Evolutionary conservation across 2,797 vertebrate species (phyloP).

Genomic region (Siniperca scherzeri): DNA sequence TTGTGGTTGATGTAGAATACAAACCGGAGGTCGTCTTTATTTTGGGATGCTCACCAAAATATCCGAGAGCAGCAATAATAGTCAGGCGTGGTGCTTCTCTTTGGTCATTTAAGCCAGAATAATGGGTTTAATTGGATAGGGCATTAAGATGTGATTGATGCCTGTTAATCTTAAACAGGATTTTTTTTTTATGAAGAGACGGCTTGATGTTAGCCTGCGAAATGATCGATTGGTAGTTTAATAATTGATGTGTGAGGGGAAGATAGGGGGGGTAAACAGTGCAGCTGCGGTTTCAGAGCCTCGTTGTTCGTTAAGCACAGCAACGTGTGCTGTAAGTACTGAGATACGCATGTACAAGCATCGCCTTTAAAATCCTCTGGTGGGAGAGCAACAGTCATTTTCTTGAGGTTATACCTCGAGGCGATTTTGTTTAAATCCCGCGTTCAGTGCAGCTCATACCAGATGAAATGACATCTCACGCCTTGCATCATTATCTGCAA

Average conservation of each 20-base stretch:
- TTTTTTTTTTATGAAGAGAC: conserved; percentile 73
- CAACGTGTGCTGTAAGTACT: conserved; percentile 77
- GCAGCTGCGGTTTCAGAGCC: conserved; percentile 82
- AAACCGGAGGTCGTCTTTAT: conserved; percentile 24
- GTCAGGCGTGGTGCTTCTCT: conserved; percentile 23
- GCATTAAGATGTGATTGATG: conserved; percentile 76
- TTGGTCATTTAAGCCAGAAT: conserved; percentile 45
- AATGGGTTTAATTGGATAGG: conserved; percentile 63
- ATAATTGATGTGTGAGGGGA: conserved; percentile 87
- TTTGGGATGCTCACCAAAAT: conserved; percentile 30
- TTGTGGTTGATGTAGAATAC: neutral
- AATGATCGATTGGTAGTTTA: conserved; percentile 87
- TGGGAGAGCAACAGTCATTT: conserved; percentile 79
- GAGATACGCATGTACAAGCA: conserved; percentile 72
- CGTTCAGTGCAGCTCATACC: conserved; percentile 52
- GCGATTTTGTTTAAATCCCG: conserved; percentile 72
- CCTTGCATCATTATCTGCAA: conserved; percentile 59
- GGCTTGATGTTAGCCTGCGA: conserved; percentile 83
- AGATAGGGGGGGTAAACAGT: conserved; percentile 80
- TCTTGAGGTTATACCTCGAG: conserved; percentile 75
- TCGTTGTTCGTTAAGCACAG: conserved; percentile 83
- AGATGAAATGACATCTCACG: conserved; percentile 68
- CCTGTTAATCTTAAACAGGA: conserved; percentile 75
- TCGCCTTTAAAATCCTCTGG: conserved; percentile 76
- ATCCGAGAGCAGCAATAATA: conserved; percentile 37